These are phyloP conservation scores for Lomographa bimaculata DNA, from an alignment of 2,888 invertebrate species.

Conservation along the genomic window DNA sequence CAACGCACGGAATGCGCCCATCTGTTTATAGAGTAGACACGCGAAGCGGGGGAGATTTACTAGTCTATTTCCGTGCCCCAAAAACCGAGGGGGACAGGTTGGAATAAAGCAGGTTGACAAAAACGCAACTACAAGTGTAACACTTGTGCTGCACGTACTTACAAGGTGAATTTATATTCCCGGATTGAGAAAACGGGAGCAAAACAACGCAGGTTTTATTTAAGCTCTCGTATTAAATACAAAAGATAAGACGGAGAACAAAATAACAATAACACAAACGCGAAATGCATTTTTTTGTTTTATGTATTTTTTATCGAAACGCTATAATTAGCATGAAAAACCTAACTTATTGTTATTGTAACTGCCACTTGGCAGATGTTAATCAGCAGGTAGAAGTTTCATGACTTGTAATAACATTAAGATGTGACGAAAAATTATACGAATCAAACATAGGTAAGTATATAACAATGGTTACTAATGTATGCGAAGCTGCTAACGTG, in stretches of 20 bases:
- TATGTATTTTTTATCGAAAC: background rate
- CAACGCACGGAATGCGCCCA: slow-evolving; percentile 65
- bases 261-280: too few relatives aligned
- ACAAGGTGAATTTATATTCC: too few relatives aligned
- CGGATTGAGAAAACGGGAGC: too few relatives aligned
- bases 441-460: slow-evolving; percentile 1
- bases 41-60: slow-evolving; percentile 66
- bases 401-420: slow-evolving; percentile 6
- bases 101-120: slow-evolving; percentile 55
- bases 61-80: slow-evolving; percentile 49
- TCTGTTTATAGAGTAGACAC: slow-evolving; percentile 69
- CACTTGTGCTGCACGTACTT: slow-evolving; percentile 8
- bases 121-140: slow-evolving; percentile 31
- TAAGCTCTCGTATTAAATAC: too few relatives aligned
- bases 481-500: too few relatives aligned
- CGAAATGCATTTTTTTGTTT: too few relatives aligned
- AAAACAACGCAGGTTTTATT: too few relatives aligned
- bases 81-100: slow-evolving; percentile 51
- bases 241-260: too few relatives aligned
- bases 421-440: background rate
- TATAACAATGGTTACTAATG: too few relatives aligned
- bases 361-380: slow-evolving; percentile 4
- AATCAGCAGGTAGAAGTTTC: slow-evolving; percentile 2
- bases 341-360: too few relatives aligned
- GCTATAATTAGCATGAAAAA: slow-evolving; percentile 10